phyloP scores from a whole-genome alignment of 2,797 vertebrate genomes.

The Pantherophis vulpinus region DNA sequence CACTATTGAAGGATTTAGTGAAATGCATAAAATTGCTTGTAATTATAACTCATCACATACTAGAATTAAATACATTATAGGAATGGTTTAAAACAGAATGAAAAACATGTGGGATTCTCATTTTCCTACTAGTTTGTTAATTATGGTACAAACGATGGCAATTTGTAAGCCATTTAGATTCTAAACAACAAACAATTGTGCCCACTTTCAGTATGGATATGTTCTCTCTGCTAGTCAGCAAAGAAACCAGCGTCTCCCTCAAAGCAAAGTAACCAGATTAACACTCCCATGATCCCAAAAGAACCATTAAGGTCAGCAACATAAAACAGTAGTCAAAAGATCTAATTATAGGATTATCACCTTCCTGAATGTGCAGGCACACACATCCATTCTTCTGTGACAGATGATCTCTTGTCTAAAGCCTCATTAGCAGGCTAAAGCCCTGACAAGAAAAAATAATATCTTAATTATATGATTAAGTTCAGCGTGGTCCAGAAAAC shows the following conservation, averaged over 20 bases:
- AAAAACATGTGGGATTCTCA: not conserved
- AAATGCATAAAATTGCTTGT: not conserved
- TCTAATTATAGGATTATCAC: constrained; percentile 25
- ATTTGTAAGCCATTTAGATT: not conserved
- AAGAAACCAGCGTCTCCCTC: constrained; percentile 11
- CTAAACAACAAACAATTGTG: not conserved
- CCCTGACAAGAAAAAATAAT: not conserved
- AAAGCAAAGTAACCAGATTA: constrained; percentile 31
- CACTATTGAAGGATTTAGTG: not conserved
- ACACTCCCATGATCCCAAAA: constrained; percentile 24
- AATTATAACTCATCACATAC: not conserved
- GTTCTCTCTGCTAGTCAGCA: constrained; percentile 18
- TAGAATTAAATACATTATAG: constrained; percentile 12
- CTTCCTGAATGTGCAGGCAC: not conserved
- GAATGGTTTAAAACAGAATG: constrained; percentile 14
- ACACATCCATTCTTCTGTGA: constrained; percentile 16
- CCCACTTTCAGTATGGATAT: constrained; percentile 28
- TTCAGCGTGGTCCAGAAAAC: not conserved
- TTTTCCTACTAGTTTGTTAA: constrained; percentile 30
- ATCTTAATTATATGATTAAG: constrained; percentile 16
- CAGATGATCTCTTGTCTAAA: constrained; percentile 7
- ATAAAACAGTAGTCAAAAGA: constrained; percentile 7
- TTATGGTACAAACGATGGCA: constrained; percentile 18
- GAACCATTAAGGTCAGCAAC: constrained; percentile 34
- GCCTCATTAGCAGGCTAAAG: constrained; percentile 1